Evolutionary conservation across 1,140 invertebrate species (phyloP), one percentile per base, ranked within the genome.

Genomic region (Leptinotarsa defecta): DNA sequence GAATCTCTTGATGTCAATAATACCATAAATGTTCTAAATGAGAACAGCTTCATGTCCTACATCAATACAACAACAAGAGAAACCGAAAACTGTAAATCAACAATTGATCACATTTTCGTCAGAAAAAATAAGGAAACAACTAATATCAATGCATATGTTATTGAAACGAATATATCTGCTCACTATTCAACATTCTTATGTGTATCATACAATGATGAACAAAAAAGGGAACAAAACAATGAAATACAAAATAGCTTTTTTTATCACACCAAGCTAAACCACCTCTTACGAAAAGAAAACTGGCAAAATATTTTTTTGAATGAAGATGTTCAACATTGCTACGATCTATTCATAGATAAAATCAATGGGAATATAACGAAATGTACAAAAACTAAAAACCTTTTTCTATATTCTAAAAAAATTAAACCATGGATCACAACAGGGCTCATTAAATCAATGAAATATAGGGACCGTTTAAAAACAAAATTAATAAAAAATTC

Each of bases 381-480:
- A 52, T 13, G 49, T 52, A 52, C 49, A 13, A 52, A 52, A 52
- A 52, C 49, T 52, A 3, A 52, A 13, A 52, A 52, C 13, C 15
- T 2, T 52, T 13, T 52, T 52, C 49, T 52, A 52, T 13, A 52
- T 17, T 4, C 49, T 17, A 52, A 52, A 52, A 52, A 13, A 52
- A 52, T 52, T 15, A 13, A 52, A 52, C 49, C 49, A 52, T 22
- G 63, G 63, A 64, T 64, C n/a, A 64, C 63, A 64, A 64, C 13
- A 64, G 13, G 63, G 13, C 63, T 64, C 4, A 64, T 64, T 20
- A 22, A 64, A 17, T 64, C 19, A 64, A 64, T 64, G 1, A 22
- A 64, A 64, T 24, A 64, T 64, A 64, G 63, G 19, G 63, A 64
- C 22, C 63, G 63, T 13, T 19, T 64, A 8, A 64, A 64, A 64